Percentiles rank a stretch among this genome's conserved stretches.
Evolutionary conservation across 2,113 vertebrate species (phyloP).

Genomic region (Leptosomus discolor): DNA sequence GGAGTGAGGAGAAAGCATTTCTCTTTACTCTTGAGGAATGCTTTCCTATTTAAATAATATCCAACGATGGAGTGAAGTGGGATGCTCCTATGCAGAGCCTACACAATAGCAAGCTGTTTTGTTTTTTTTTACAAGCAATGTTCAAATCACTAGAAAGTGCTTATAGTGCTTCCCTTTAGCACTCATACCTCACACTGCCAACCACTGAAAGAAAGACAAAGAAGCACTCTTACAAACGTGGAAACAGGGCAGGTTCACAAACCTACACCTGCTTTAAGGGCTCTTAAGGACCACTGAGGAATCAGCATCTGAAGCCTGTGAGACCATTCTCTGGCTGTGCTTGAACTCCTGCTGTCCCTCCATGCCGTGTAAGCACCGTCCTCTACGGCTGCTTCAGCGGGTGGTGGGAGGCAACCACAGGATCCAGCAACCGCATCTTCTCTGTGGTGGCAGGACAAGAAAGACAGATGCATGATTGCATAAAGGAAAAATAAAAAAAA

Average conservation of each 20-base stretch:
- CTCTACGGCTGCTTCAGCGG: not conserved
- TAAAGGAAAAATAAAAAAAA: not conserved
- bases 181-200: not conserved
- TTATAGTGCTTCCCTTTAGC: not conserved
- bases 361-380: not conserved
- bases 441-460: not conserved
- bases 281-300: not conserved
- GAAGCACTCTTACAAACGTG: not conserved
- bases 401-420: not conserved
- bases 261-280: not conserved
- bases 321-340: not conserved
- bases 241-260: not conserved
- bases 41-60: conserved; percentile 51
- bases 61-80: conserved; percentile 15
- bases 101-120: not conserved
- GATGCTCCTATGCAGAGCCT: conserved; percentile 7
- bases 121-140: not conserved
- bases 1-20: not conserved
- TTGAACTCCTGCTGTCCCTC: not conserved
- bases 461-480: not conserved
- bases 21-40: conserved; percentile 39
- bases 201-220: not conserved
- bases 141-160: not conserved
- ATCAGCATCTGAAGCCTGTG: not conserved
- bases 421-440: not conserved